Percentiles rank a stretch among this genome's conserved stretches.
Conservation (phyloP, 2,797 vertebrate species). For the Anisognathus igniventris region DNA sequence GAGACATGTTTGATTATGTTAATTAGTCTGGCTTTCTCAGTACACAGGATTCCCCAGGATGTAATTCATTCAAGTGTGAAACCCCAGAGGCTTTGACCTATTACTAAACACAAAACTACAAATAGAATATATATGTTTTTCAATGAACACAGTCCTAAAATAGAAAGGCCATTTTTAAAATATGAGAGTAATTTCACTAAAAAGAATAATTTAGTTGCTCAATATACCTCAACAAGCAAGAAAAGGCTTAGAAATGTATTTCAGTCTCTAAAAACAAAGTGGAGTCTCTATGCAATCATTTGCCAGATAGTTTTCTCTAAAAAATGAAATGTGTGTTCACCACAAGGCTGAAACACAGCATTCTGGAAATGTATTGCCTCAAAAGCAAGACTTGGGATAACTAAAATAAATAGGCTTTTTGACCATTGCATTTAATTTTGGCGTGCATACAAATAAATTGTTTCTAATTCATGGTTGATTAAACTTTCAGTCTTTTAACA, state of each 20-base stretch:
- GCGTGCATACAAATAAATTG: not conserved
- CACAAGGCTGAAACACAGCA: not conserved
- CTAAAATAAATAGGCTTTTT: not conserved
- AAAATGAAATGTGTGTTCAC: not conserved
- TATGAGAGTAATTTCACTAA: not conserved
- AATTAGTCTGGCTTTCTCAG: slow-evolving; percentile 45
- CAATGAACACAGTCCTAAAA: not conserved
- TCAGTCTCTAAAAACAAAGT: not conserved
- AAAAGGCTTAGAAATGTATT: not conserved
- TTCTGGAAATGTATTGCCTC: not conserved
- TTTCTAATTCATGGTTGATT: not conserved
- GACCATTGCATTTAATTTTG: not conserved
- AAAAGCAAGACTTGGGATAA: not conserved
- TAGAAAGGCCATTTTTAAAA: not conserved
- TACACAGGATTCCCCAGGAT: slow-evolving; percentile 28
- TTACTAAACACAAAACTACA: slow-evolving; percentile 41
- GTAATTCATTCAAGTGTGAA: slow-evolving; percentile 63
- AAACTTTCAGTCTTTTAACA: not conserved
- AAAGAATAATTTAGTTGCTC: not conserved
- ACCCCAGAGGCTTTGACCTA: slow-evolving; percentile 58
- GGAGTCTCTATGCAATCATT: not conserved
- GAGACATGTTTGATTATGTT: slow-evolving; percentile 59
- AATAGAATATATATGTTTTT: not conserved
- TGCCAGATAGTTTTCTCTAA: not conserved
- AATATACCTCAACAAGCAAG: not conserved